Conservation (phyloP, 2,888 invertebrate genomes). For the Cataglyphis rosenhaueri region DNA sequence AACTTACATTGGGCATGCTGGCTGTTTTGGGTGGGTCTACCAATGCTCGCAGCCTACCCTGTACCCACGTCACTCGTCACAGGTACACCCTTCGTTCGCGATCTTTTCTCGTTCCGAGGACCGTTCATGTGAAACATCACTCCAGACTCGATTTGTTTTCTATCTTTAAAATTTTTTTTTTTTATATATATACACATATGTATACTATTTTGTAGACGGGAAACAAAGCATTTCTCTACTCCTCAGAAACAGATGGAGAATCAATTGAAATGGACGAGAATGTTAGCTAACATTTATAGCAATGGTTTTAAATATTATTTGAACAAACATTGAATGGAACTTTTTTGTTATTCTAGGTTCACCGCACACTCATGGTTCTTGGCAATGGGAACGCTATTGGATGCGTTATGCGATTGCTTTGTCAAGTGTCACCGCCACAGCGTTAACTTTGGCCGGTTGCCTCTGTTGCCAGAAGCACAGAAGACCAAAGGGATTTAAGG, state of each 20-base stretch:
- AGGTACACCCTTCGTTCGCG: constrained; percentile 58
- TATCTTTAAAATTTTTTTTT: neutral
- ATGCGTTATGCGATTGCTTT: constrained; percentile 78
- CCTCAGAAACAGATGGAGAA: neutral
- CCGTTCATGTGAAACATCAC: neutral
- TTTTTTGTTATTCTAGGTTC: constrained; percentile 56
- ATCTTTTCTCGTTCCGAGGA: neutral
- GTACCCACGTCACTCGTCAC: constrained; percentile 71
- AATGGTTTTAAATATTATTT: neutral
- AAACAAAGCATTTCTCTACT: neutral
- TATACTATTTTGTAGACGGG: neutral
- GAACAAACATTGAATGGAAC: neutral
- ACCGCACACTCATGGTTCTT: constrained; percentile 57
- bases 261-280: neutral
- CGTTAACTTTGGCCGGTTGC: constrained; percentile 82
- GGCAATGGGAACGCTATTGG: constrained; percentile 80
- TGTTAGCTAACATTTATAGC: neutral
- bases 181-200: neutral
- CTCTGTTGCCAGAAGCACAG: constrained; percentile 82
- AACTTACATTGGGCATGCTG: constrained; percentile 79
- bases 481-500: constrained; percentile 83
- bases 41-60: constrained; percentile 80
- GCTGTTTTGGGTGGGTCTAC: constrained; percentile 81
- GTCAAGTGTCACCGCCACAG: constrained; percentile 78
- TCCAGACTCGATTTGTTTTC: neutral